Base-by-base conservation (phyloP, 53 echinoderm and acorn worm species). In the Apostichopus leukothele region DNA sequence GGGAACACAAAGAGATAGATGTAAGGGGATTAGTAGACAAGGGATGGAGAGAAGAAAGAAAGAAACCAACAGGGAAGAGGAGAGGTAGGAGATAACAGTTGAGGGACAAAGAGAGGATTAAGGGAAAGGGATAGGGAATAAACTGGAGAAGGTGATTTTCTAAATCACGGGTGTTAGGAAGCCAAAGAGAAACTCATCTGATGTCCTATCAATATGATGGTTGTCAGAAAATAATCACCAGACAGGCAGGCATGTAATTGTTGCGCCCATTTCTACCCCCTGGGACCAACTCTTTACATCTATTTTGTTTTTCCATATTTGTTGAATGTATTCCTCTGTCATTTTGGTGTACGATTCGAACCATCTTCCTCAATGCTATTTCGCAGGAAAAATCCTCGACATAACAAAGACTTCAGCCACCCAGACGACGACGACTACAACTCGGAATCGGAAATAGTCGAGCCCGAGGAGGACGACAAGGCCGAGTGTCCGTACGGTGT, bases 401-500 rank as follows among this genome's bases (percentile, higher is more conserved):
- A 96, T 83, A 53, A 67, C 22, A 89, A 89, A 52, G 96, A 94
- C 67, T 94, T 83, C 75, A 79, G 93, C 74, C 96, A 96, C 66
- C 94, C 94, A 5, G 94, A 92, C 4, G 94, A 94, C 83, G 83
- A 90, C 0, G 96, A 96, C 78, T 92, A 88, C 12, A 57, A 87
- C 68, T 89, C 91, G 8, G 90, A 92, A n/a, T 89, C 91, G 5
- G 90, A 92, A 22, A 55, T 21, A 57, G 4, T 55, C 6, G 81
- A 81, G 22, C 55, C 18, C 4, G 93, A 90, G 52, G 94, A 90
- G 13, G 91, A 93, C 25, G 91, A 92, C 25, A 93, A 91, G 86
- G 92, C 92, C 50, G 94, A 93, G 53, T 96, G 96, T 77, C 90
- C 89, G 76, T 90, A 67, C 89, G 96, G 96, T 68, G 59, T 92